Base-by-base conservation (phyloP, 2,797 vertebrate genomes). In the Nyctalus aviator region DNA sequence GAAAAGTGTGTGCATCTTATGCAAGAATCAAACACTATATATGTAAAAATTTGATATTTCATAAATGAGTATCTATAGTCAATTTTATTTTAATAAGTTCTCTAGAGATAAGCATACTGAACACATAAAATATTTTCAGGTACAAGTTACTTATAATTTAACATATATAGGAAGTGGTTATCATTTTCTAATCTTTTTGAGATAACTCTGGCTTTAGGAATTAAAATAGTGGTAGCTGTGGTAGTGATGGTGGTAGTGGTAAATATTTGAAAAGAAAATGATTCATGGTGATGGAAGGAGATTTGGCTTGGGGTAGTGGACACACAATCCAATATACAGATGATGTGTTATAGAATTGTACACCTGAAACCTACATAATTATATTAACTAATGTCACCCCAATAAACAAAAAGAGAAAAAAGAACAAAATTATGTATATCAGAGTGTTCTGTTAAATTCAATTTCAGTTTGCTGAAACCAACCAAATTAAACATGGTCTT, bases 381-480 rank as follows among this genome's bases (percentile, higher is more conserved):
- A 20, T 32, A 66, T 68, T 68, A 68, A 68, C n/a, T n/a, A 68
- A 20, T 32, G n/a, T 32, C 15, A 68, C n/a, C 17, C 27, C 17
- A 66, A 32, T 68, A 68, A 68, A 68, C 17, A 68, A 68, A 35
- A 32, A 66, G 64, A 55, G 18, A 32, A 66, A 66, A 32, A 88
- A 57, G 79, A 88, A 91, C 55, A 57, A 88, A 84, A 71, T 4
- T 30, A 13, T 55, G 18, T 55, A 55, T 30, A 78, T n/a, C 21
- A 71, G 37, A 84, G 15, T 81, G 4, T 50, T 53, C 30, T 71
- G n/a, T 85, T 77, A 66, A 72, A 53, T 81, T 18, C 8, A 46
- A 5, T 92, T 95, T 95, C 46, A 84, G n/a, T 50, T 88, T 82
- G 41, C 17, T 77, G 46, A 93, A 87, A 62, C 23, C 50, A 69